phyloP scores from a whole-genome alignment of 2,797 vertebrate species.

The Lerista edwardsae region DNA sequence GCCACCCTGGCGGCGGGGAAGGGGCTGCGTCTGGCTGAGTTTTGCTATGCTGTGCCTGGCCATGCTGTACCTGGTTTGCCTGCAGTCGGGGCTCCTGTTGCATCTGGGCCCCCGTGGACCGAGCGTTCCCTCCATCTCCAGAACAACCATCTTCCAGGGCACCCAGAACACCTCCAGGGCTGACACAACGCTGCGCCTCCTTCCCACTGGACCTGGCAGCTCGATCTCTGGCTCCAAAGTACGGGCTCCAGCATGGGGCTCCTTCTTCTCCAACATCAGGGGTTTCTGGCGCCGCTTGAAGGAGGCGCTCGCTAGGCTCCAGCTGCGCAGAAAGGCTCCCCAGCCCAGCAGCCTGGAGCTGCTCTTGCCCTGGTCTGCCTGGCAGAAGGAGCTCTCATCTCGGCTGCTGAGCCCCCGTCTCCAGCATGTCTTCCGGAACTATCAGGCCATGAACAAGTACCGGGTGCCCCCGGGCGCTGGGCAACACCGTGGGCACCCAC shows the following conservation, averaged over 20 bases:
- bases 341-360: too few species aligned
- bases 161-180: neutral
- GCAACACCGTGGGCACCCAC: conserved; percentile 42
- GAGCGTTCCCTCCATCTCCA: neutral
- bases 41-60: neutral
- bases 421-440: neutral
- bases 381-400: conserved; percentile 5
- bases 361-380: neutral
- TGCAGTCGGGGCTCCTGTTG: neutral
- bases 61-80: neutral
- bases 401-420: neutral
- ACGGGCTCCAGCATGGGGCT: neutral
- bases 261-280: neutral
- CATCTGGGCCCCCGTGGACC: neutral
- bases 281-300: neutral
- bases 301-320: neutral
- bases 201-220: neutral
- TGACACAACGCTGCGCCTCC: neutral
- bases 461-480: conserved; percentile 63
- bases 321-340: neutral
- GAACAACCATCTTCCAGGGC: neutral
- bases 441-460: conserved; percentile 83
- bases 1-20: neutral
- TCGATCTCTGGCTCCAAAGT: neutral
- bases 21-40: neutral